A percentile compares a stretch with the other conserved stretches of the same genome.
Evolutionary conservation across 2,113 vertebrate genomes (phyloP).

Genomic region (Sphyrna mokarran): DNA sequence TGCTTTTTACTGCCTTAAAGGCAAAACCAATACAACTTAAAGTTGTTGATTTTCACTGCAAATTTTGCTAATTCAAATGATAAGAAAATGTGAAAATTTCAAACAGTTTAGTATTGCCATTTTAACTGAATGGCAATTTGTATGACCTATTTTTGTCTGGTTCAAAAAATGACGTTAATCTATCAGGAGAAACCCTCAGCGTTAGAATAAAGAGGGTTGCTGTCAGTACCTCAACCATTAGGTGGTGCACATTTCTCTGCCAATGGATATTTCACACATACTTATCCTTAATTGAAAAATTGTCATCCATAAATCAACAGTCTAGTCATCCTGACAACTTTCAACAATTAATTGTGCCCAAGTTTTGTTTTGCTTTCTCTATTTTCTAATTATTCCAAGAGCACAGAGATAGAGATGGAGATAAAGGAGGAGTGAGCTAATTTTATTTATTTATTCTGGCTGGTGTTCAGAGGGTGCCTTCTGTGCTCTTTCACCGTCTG

Average conservation of each 20-base stretch:
- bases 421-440: background rate
- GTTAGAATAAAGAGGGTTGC: background rate
- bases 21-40: background rate
- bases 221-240: background rate
- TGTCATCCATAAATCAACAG: background rate
- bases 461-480: conserved; percentile 16
- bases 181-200: background rate
- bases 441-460: conserved; percentile 13
- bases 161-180: background rate
- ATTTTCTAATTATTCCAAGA: background rate
- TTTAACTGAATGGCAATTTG: background rate
- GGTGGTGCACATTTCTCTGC: background rate
- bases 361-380: background rate
- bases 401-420: background rate
- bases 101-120: background rate
- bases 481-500: background rate
- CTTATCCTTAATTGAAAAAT: background rate
- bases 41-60: background rate
- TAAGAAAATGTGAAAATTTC: background rate
- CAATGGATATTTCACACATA: background rate
- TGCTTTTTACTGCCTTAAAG: background rate
- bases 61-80: background rate
- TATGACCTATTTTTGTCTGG: background rate
- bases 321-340: background rate
- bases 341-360: background rate